Base-by-base conservation (phyloP, 2,113 vertebrate genomes). In the Cryptotis parvus region DNA sequence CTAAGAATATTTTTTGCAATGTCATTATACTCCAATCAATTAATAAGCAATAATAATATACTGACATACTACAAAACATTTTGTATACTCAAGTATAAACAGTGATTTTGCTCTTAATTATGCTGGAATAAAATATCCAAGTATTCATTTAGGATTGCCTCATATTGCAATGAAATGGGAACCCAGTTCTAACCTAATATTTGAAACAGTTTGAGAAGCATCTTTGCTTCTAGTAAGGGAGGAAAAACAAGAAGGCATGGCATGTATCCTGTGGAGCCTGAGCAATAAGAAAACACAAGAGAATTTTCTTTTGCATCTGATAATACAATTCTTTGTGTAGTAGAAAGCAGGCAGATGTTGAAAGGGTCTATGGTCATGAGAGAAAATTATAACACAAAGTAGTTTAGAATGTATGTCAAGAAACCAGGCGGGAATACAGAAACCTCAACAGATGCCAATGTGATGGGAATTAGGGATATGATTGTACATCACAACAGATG, bases 381-480 rank as follows among this genome's bases (percentile, higher is more conserved):
- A 87, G 49, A 27, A 87, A 86, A 86, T 84, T 80, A 49, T 63
- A 82, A 58, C 66, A 93, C 84, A 80, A 49, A 90, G 3, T 29
- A 91, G 7, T 55, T 9, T 8, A 69, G 20, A 77, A 43, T 77
- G 33, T n/a, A 76, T 83, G 68, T 84, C 61, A 94, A 65, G 35
- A 74, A 87, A 87, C 9, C 84, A 69, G 4, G 61, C 37, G 61
- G 73, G 61, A 84, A 76, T 65, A 83, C 27, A 81, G 43, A 89
- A 87, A 84, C 24, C 45, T 77, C 76, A 86, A 15, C 76, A 94
- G 86, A 92, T 81, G 83, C 4, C 76, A 69, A 0, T 14, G 39
- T 33, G 22, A 31, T 37, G 1, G 9, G n/a, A 33, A 20, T 16
- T 33, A 5, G 20, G n/a, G 33, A n/a, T 16, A 27, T 18, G 8